Evolutionary conservation across 2,888 invertebrate species (phyloP).

Genomic region (Ophion obscuratus): DNA sequence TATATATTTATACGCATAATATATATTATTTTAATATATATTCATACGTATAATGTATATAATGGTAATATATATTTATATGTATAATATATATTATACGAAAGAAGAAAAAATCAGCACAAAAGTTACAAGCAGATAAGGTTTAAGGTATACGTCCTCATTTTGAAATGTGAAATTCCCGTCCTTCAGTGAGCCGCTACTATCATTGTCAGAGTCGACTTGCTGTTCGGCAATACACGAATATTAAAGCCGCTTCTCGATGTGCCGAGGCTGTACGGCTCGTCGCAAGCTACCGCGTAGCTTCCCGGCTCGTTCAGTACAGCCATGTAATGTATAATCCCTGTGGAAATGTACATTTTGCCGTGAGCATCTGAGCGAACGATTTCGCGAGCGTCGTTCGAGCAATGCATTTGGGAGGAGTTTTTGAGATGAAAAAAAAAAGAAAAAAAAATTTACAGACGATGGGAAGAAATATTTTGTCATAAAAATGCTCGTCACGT

Average conservation of each 20-base stretch:
- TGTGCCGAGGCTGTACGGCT: constrained; percentile 75
- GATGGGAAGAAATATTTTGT: neutral
- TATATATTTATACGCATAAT: too few species aligned
- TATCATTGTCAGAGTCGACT: constrained; percentile 75
- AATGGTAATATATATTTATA: neutral
- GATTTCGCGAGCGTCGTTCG: constrained; percentile 21
- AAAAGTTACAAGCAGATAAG: neutral
- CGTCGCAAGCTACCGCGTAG: constrained; percentile 79
- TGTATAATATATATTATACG: too few species aligned
- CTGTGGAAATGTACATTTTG: constrained; percentile 67
- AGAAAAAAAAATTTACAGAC: too few species aligned
- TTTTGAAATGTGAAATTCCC: constrained; percentile 7
- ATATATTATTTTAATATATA: neutral
- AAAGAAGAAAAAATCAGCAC: neutral
- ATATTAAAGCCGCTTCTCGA: constrained; percentile 75
- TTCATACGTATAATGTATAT: neutral
- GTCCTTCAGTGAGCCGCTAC: constrained; percentile 77
- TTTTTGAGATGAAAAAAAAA: constrained; percentile 4
- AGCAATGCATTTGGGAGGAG: constrained; percentile 4
- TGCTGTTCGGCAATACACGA: constrained; percentile 78
- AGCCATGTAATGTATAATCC: constrained; percentile 78
- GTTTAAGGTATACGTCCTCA: neutral
- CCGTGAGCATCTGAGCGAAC: constrained; percentile 23
- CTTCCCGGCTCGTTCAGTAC: constrained; percentile 77
- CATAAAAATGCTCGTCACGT: constrained; percentile 8